Evolutionary conservation across 2,797 vertebrate species (phyloP).

Genomic region (Pterois miles): DNA sequence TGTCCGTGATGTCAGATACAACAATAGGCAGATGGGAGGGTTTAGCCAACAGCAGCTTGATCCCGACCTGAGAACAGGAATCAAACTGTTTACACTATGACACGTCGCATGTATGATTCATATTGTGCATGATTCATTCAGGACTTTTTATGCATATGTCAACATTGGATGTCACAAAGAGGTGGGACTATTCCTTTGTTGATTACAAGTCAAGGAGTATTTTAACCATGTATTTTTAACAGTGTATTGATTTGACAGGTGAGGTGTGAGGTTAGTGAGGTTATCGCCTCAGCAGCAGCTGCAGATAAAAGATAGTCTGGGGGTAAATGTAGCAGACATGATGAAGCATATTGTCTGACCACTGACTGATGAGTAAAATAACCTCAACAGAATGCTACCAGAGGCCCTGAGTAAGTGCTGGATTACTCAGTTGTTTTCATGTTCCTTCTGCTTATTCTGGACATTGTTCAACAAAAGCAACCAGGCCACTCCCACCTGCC

Average conservation of each 20-base stretch:
- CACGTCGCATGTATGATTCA: constrained; percentile 35
- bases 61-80: constrained; percentile 42
- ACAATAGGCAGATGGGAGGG: constrained; percentile 55
- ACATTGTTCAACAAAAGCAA: constrained; percentile 70
- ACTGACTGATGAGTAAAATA: constrained; percentile 43
- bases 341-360: constrained; percentile 30
- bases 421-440: constrained; percentile 75
- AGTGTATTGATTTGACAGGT: not conserved
- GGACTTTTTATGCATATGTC: constrained; percentile 44
- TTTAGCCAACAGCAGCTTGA: constrained; percentile 46
- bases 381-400: constrained; percentile 31
- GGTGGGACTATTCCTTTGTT: not conserved
- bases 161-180: constrained; percentile 19
- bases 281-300: not conserved
- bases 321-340: not conserved
- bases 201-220: not conserved
- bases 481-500: constrained; percentile 51
- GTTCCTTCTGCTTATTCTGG: constrained; percentile 70
- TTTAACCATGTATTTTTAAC: not conserved
- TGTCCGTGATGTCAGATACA: constrained; percentile 75
- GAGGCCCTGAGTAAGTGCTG: constrained; percentile 34
- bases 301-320: not conserved
- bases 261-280: no score
- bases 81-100: constrained; percentile 50
- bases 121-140: constrained; percentile 22